phyloP scores from a whole-genome alignment of 1,140 invertebrate species.

The Stenopsyche tienmushanensis region DNA sequence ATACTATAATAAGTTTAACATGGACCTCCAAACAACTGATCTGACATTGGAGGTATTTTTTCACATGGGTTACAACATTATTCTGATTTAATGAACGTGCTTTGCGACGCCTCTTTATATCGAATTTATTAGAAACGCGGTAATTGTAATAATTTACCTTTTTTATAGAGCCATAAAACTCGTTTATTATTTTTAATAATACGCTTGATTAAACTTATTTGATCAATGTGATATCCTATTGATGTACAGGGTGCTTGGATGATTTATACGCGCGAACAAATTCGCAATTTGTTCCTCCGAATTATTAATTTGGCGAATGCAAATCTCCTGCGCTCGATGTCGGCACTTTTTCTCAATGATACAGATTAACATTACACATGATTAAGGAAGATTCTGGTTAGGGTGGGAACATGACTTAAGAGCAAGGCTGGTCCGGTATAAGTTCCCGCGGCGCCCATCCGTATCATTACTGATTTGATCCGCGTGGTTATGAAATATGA shows the following conservation, averaged over 20 bases:
- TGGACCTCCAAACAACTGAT: constrained; percentile 7
- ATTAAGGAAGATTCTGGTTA: neutral
- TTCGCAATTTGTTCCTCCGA: too few relatives aligned
- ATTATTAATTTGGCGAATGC: too few relatives aligned
- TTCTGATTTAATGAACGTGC: constrained; percentile 36
- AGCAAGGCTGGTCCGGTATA: neutral
- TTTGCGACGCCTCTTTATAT: constrained; percentile 33
- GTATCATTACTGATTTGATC: constrained; percentile 20
- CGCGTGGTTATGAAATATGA: constrained; percentile 6
- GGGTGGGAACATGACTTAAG: constrained; percentile 4
- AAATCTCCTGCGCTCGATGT: neutral
- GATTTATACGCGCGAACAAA: too few relatives aligned
- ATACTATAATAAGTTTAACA: neutral
- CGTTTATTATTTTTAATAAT: neutral
- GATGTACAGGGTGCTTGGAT: too few relatives aligned
- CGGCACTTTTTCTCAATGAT: neutral
- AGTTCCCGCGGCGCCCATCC: constrained; percentile 2
- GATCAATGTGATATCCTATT: neutral
- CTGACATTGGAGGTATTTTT: constrained; percentile 6
- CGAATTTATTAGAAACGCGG: constrained; percentile 30
- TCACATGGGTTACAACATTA: constrained; percentile 12
- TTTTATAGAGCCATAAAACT: neutral
- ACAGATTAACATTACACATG: neutral
- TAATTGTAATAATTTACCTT: constrained; percentile 21
- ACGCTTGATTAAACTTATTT: neutral